Percentiles rank a stretch among this genome's conserved stretches.
Evolutionary conservation across 2,797 vertebrate genomes (phyloP).

Genomic region (Spheniscus humboldti): DNA sequence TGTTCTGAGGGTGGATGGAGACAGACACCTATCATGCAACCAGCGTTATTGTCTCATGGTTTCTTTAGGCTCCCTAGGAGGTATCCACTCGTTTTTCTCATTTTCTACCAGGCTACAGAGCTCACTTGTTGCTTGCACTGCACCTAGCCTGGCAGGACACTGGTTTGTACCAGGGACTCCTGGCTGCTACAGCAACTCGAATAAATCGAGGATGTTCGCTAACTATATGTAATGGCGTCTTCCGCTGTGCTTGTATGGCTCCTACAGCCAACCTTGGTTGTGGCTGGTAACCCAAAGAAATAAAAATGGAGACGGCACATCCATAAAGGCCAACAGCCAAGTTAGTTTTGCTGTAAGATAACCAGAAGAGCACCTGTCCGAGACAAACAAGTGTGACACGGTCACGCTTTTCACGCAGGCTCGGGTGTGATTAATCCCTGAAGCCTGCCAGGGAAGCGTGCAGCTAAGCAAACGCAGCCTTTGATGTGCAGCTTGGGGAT

Average conservation of each 20-base stretch:
- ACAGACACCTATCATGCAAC: background rate
- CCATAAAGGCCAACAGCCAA: accelerated
- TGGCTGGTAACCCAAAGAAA: background rate
- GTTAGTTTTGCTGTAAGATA: background rate
- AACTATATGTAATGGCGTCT: accelerated
- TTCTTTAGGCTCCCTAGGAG: background rate
- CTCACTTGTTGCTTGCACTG: background rate
- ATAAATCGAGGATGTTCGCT: background rate
- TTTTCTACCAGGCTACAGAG: background rate
- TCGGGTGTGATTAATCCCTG: background rate
- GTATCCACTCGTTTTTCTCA: background rate
- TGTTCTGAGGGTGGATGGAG: background rate
- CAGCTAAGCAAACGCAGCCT: constrained; percentile 6
- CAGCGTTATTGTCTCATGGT: background rate
- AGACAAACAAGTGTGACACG: background rate
- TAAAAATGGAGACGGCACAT: accelerated
- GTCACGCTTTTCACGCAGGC: constrained; percentile 4
- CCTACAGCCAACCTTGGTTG: background rate
- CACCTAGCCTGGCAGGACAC: background rate
- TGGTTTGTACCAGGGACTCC: background rate
- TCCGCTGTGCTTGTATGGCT: accelerated
- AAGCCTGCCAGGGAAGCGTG: constrained; percentile 29
- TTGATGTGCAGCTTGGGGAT: constrained; percentile 41
- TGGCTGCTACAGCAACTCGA: background rate
- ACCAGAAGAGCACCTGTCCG: background rate